A percentile compares a stretch with the other conserved stretches of the same genome.
Conservation (phyloP, 2,113 vertebrate species). For the Riparia riparia region DNA sequence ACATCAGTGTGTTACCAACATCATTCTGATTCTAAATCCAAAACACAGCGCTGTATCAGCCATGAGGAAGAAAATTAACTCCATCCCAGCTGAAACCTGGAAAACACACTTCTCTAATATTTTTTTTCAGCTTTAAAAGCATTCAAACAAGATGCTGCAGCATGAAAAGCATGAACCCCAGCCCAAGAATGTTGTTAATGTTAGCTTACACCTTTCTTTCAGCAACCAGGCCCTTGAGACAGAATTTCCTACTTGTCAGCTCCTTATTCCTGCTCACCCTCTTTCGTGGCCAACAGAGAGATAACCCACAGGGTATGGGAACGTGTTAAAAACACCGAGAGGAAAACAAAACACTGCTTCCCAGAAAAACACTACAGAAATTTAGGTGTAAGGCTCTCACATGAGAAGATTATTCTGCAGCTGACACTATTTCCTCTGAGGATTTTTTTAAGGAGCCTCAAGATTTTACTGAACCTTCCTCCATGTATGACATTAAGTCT, state of each 20-base stretch:
- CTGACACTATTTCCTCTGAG: not conserved
- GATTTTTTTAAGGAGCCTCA: not conserved
- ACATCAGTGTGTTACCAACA: not conserved
- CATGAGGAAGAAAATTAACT: not conserved
- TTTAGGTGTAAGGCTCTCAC: not conserved
- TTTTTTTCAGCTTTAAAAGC: not conserved
- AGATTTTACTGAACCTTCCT: not conserved
- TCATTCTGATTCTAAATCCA: not conserved
- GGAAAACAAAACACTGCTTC: constrained; percentile 14
- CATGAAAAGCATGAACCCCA: not conserved
- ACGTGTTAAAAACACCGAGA: not conserved
- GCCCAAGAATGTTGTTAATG: not conserved
- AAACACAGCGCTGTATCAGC: not conserved
- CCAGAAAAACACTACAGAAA: not conserved
- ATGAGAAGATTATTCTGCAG: not conserved
- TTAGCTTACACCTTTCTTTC: not conserved
- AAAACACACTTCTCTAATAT: not conserved
- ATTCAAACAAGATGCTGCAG: not conserved
- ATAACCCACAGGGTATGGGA: not conserved
- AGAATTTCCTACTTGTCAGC: constrained; percentile 9
- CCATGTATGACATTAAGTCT: not conserved
- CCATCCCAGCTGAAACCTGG: not conserved
- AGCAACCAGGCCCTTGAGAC: not conserved
- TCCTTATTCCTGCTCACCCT: not conserved
- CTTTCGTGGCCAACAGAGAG: not conserved